Percentiles rank a stretch among this genome's conserved stretches.
Conservation (phyloP, 1,140 invertebrate species). For the Procambarus virginalis region DNA sequence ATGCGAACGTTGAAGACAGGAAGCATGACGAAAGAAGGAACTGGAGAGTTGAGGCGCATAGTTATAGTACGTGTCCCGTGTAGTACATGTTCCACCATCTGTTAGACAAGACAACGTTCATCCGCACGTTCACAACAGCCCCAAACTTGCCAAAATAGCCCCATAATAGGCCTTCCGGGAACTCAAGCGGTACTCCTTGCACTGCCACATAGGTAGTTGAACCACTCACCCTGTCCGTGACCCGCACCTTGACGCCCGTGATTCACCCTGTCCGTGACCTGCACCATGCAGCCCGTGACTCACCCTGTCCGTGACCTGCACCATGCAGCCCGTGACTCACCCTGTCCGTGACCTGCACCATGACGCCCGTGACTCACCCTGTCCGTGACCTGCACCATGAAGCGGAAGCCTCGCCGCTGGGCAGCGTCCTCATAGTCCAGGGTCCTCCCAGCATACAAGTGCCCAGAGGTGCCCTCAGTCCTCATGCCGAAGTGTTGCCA, state of each 20-base stretch:
- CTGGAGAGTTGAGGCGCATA: too few relatives aligned
- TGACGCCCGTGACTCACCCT: neutral
- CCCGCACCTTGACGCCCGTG: neutral
- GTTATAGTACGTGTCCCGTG: too few relatives aligned
- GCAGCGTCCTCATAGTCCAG: conserved; percentile 4
- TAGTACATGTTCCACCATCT: too few relatives aligned
- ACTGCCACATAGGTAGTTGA: too few relatives aligned
- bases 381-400: conserved; percentile 36
- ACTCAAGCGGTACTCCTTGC: too few relatives aligned
- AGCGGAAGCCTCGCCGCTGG: conserved; percentile 15
- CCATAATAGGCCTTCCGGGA: too few relatives aligned
- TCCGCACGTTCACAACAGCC: too few relatives aligned
- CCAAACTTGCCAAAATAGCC: too few relatives aligned
- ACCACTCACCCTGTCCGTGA: neutral
- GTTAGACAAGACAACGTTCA: too few relatives aligned
- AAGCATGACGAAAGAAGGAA: too few relatives aligned
- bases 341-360: conserved; percentile 31
- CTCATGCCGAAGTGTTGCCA: conserved; percentile 19
- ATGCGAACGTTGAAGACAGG: too few relatives aligned
- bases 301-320: conserved; percentile 33
- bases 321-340: neutral
- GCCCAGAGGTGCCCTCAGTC: conserved; percentile 3
- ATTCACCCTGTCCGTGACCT: neutral
- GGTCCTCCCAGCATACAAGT: neutral
- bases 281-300: neutral